These are phyloP conservation scores for Galleria mellonella DNA, from an alignment of 1,140 invertebrate species.

Conservation along the genomic window DNA sequence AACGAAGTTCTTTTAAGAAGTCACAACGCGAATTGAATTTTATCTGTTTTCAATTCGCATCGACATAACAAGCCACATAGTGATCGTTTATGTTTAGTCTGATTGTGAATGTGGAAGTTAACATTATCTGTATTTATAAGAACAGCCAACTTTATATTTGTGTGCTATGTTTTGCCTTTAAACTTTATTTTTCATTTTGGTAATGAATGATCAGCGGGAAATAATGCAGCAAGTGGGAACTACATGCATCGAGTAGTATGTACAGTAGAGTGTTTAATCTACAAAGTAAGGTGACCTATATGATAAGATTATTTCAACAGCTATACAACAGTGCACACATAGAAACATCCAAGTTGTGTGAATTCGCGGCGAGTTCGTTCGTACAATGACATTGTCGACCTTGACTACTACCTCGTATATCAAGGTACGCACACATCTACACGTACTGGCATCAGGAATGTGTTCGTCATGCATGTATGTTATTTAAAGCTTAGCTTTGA, in stretches of 20 bases:
- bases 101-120: constrained; percentile 8
- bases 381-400: constrained; percentile 72
- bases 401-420: constrained; percentile 69
- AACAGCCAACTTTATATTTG: background rate
- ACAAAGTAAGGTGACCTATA: constrained; percentile 72
- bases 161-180: background rate
- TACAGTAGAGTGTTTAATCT: constrained; percentile 41
- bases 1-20: too few relatives aligned
- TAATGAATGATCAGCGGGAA: too few relatives aligned
- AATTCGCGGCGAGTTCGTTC: constrained; percentile 44
- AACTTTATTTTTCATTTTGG: too few relatives aligned
- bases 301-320: constrained; percentile 70
- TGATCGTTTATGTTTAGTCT: constrained; percentile 14
- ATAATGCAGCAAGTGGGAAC: constrained; percentile 2
- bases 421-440: constrained; percentile 36
- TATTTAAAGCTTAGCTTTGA: constrained; percentile 41
- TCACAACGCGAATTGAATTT: too few relatives aligned
- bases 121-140: constrained; percentile 7
- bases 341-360: constrained; percentile 32
- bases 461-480: constrained; percentile 47
- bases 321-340: constrained; percentile 36
- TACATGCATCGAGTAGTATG: constrained; percentile 4
- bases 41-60: constrained; percentile 6
- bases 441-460: constrained; percentile 38
- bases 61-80: constrained; percentile 11